Evolutionary conservation across 2,797 vertebrate species (phyloP).

Genomic region (Petrocephalus schoutedeni): DNA sequence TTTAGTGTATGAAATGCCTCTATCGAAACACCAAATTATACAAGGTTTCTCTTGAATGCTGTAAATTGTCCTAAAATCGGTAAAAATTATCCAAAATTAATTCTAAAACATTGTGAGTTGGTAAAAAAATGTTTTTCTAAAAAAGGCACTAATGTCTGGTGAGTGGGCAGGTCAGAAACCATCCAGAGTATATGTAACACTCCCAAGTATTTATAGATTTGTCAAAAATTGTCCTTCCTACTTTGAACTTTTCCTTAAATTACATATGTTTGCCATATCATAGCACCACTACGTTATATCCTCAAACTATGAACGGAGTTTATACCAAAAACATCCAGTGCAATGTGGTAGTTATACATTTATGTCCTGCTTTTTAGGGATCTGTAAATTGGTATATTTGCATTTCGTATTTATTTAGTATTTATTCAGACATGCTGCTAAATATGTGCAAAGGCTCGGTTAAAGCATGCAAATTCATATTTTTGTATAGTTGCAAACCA

Average conservation of each 20-base stretch:
- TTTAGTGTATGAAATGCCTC: conserved; percentile 13
- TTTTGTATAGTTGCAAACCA: conserved; percentile 1
- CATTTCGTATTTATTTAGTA: background rate
- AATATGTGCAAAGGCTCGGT: background rate
- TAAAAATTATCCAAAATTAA: background rate
- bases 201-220: background rate
- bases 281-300: background rate
- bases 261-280: background rate
- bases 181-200: background rate
- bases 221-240: background rate
- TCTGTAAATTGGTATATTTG: conserved; percentile 24
- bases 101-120: background rate
- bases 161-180: background rate
- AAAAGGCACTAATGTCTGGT: background rate
- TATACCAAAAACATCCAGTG: conserved; percentile 23
- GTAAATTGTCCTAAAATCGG: background rate
- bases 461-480: background rate
- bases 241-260: background rate
- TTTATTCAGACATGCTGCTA: conserved; percentile 13
- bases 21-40: background rate
- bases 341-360: conserved; percentile 22
- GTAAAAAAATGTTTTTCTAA: background rate
- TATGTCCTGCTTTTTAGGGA: conserved; percentile 17
- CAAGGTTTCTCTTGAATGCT: background rate
- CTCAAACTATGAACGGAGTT: conserved; percentile 16